Base-by-base conservation (phyloP, 53 echinoderm and acorn worm genomes). In the Arbacia lixula region DNA sequence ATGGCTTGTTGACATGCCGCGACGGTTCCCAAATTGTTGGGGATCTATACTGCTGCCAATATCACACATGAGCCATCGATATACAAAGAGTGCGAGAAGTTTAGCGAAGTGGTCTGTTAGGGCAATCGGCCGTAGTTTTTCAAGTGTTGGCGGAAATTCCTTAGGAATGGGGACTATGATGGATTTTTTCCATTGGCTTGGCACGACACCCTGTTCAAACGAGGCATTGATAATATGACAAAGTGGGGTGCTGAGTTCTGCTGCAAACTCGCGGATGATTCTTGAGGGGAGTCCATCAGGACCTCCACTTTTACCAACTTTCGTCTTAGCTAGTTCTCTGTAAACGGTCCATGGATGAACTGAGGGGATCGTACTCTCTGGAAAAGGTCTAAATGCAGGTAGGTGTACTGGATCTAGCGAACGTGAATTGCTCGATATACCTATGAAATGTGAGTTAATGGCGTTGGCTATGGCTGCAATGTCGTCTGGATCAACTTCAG, bases 101-200 rank as follows among this genome's bases (percentile, higher is more conserved):
- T 79, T 79, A 12, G 80, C 56, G 25, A 79, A 79, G 33, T 61
- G 42, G 25, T 79, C 80, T 14, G 80, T 79, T 25, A 79, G 38
- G 21, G 80, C 22, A 36, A 79, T 61, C 19, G 80, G 80, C 14
- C 80, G 38, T 25, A 79, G 61, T 79, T 60, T 79, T 25, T 36
- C 60, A 21, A 41, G 14, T 34, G 53, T 57, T 17, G 60, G 38
- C 16, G 80, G 80, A 6, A 17, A 60, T 12, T 58, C 62, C 33
- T 79, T 79, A 4, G 80, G 80, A n/a, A 79, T 60, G 3, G 80
- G 80, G 14, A 60, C 40, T 4, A 79, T 37, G 12, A 38, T 79
- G 20, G 61, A 34, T 55, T 56, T 32, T 29, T 77, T 77, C 77
- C 77, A 77, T 38, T 53, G 53, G 5, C 20, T 32, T 20, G 77